These are phyloP conservation scores for Hippotragus niger DNA, from an alignment of 2,113 vertebrate genomes.

Conservation along the genomic window DNA sequence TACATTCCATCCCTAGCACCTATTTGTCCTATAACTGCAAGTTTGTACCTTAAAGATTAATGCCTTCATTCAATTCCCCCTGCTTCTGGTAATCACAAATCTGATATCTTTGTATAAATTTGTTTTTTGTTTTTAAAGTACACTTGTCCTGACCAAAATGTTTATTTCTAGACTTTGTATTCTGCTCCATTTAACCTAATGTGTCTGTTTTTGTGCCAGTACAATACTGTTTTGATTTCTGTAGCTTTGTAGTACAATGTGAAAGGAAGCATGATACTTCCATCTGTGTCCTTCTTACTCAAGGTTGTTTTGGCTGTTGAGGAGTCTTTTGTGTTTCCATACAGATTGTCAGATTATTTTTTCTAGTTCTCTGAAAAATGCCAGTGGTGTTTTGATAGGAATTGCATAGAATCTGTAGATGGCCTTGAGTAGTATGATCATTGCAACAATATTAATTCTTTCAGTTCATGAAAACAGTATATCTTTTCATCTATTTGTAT, in stretches of 20 bases:
- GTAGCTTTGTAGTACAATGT: neutral
- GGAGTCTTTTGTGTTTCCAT: neutral
- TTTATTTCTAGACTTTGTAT: neutral
- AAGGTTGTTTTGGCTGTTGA: neutral
- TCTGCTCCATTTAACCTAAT: neutral
- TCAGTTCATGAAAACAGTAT: neutral
- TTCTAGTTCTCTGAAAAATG: neutral
- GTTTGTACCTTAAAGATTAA: neutral
- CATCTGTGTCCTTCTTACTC: neutral
- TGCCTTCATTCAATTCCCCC: neutral
- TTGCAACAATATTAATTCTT: neutral
- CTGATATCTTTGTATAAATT: neutral
- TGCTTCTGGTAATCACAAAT: neutral
- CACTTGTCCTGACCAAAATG: neutral
- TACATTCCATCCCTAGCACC: neutral
- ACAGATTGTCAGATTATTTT: neutral
- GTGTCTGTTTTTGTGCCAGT: neutral
- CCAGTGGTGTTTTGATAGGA: neutral
- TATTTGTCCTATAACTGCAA: neutral
- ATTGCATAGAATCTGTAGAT: neutral
- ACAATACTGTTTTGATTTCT: neutral
- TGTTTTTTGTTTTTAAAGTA: neutral
- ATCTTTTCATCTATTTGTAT: neutral
- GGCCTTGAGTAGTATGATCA: neutral
- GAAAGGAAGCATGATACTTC: neutral